Percentiles rank a stretch among this genome's conserved stretches.
Conservation (phyloP, 2,113 vertebrate genomes). For the Malurus cyaneus region DNA sequence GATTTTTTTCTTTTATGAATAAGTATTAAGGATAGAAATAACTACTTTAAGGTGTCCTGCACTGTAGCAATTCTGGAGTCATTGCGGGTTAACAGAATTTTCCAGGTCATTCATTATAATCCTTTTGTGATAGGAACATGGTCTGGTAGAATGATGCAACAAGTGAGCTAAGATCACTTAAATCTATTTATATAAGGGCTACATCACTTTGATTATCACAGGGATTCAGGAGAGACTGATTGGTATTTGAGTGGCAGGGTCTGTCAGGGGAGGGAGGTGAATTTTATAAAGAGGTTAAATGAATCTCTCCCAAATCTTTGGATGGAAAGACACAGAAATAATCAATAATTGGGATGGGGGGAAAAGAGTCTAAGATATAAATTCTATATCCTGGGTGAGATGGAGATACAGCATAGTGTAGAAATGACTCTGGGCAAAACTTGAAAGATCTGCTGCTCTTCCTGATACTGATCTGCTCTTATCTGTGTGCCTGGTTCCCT, state of each 20-base stretch:
- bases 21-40: background rate
- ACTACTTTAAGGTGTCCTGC: background rate
- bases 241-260: background rate
- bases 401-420: background rate
- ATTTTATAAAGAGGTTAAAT: background rate
- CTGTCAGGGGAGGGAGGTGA: background rate
- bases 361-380: rapidly evolving
- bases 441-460: background rate
- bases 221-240: conserved; percentile 5
- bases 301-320: background rate
- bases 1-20: background rate
- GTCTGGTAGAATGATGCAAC: background rate
- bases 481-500: background rate
- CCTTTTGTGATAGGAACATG: background rate
- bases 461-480: background rate
- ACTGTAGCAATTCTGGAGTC: background rate
- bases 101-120: background rate
- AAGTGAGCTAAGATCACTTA: background rate
- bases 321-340: background rate
- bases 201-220: conserved; percentile 3
- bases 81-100: conserved; percentile 2
- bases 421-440: background rate
- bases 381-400: background rate
- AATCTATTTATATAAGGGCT: conserved; percentile 31
- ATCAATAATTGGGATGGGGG: background rate